Evolutionary conservation across 2,113 vertebrate genomes (phyloP).

Genomic region (Carassius auratus): DNA sequence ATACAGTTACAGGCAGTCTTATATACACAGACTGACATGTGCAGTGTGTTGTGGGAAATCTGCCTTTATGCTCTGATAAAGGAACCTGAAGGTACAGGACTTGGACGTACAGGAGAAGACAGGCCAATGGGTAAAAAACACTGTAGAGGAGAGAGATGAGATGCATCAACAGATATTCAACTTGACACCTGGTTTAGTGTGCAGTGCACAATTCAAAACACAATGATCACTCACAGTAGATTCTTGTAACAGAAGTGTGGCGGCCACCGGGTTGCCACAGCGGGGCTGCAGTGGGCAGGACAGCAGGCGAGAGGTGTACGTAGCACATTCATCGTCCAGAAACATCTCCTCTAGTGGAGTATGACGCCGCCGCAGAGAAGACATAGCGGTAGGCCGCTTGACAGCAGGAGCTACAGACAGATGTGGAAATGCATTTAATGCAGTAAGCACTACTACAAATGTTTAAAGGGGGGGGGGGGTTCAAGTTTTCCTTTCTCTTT

Average conservation of each 20-base stretch:
- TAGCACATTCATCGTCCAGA: slow-evolving; percentile 77
- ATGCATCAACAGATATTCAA: neutral
- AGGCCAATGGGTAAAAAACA: slow-evolving; percentile 56
- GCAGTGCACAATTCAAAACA: neutral
- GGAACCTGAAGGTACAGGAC: slow-evolving; percentile 5
- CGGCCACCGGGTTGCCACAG: slow-evolving; percentile 74
- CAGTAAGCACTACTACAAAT: neutral
- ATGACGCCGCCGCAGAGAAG: slow-evolving; percentile 63
- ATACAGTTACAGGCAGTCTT: neutral
- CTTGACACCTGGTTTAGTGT: neutral
- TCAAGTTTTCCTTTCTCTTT: too few relatives aligned
- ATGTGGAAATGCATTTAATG: slow-evolving; percentile 46
- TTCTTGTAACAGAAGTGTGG: slow-evolving; percentile 67
- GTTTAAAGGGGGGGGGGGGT: neutral
- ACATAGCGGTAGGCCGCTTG: slow-evolving; percentile 38
- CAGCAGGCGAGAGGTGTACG: slow-evolving; percentile 63
- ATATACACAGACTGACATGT: neutral
- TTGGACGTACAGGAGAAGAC: neutral
- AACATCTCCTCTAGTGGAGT: slow-evolving; percentile 67
- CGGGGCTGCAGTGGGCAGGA: slow-evolving; percentile 53
- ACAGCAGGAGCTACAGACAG: slow-evolving; percentile 26
- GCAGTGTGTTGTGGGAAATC: neutral
- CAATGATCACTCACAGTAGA: slow-evolving; percentile 66
- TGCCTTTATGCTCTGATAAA: slow-evolving; percentile 26
- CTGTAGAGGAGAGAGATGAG: slow-evolving; percentile 46